A percentile compares a stretch with the other conserved stretches of the same genome.
phyloP scores from a whole-genome alignment of 2,797 vertebrate species.

The Pygocentrus nattereri region DNA sequence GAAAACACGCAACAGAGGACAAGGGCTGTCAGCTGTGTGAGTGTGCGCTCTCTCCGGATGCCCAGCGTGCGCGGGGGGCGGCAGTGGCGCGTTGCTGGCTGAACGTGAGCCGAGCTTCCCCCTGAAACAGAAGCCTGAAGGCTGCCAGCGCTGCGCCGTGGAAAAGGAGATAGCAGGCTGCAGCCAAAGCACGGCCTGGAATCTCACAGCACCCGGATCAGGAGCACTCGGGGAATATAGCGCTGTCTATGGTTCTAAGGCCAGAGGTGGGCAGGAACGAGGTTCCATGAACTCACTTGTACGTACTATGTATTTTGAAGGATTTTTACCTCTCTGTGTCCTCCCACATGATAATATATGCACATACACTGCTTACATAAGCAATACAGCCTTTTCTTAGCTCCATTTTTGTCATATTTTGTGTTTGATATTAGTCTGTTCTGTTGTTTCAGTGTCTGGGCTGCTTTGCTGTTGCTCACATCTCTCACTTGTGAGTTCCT shows the following conservation, averaged over 20 bases:
- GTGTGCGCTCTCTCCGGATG: conserved; percentile 61
- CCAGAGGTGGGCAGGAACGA: neutral
- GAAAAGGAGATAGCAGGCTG: conserved; percentile 60
- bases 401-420: too few species aligned
- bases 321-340: neutral
- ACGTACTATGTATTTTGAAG: neutral
- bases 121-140: conserved; percentile 84
- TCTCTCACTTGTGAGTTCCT: neutral
- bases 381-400: too few species aligned
- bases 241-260: conserved; percentile 10
- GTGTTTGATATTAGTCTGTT: too few species aligned
- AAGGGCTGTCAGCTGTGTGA: conserved; percentile 36
- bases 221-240: conserved; percentile 2
- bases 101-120: conserved; percentile 79
- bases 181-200: conserved; percentile 74
- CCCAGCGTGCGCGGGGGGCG: conserved; percentile 55
- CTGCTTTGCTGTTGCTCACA: neutral
- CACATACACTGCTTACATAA: neutral
- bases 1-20: conserved; percentile 11
- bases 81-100: conserved; percentile 70
- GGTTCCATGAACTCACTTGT: neutral
- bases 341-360: neutral
- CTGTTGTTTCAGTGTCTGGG: neutral
- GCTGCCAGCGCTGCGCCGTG: conserved; percentile 80
- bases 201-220: conserved; percentile 24